Conservation (phyloP, 2,888 invertebrate genomes). For the Mongoloraphidia duomilia region DNA sequence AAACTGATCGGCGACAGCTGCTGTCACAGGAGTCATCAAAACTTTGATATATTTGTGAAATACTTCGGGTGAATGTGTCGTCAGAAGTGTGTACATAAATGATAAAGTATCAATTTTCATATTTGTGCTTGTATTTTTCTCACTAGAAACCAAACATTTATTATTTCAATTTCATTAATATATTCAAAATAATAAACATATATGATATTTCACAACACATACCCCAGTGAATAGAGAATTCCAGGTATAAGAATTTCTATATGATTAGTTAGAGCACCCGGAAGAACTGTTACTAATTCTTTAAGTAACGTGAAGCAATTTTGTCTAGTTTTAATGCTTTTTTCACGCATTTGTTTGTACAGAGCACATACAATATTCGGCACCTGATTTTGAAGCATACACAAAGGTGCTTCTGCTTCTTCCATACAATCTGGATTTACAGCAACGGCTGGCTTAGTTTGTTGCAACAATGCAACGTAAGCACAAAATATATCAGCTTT, state of each 20-base stretch:
- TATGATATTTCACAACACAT: conserved; percentile 10
- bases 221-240: conserved; percentile 71
- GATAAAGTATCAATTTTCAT: conserved; percentile 96
- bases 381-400: conserved; percentile 45
- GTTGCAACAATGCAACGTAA: conserved; percentile 81
- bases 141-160: conserved; percentile 32
- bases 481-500: conserved; percentile 97
- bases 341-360: conserved; percentile 70
- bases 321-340: conserved; percentile 79
- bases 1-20: conserved; percentile 87
- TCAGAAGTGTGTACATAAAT: conserved; percentile 74
- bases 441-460: conserved; percentile 63
- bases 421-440: conserved; percentile 58
- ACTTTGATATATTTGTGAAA: conserved; percentile 70
- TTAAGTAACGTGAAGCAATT: conserved; percentile 83
- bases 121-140: conserved; percentile 88
- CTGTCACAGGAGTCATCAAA: conserved; percentile 71
- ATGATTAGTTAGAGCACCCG: conserved; percentile 75
- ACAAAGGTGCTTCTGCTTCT: conserved; percentile 56
- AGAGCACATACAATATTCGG: conserved; percentile 75
- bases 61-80: conserved; percentile 61
- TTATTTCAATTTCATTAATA: not conserved
- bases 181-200: not conserved
- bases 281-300: conserved; percentile 77
- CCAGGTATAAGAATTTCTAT: conserved; percentile 77